Percentiles rank a stretch among this genome's conserved stretches.
These are phyloP conservation scores for Helogale parvula DNA, from an alignment of 2,113 vertebrate species.

Conservation along the genomic window DNA sequence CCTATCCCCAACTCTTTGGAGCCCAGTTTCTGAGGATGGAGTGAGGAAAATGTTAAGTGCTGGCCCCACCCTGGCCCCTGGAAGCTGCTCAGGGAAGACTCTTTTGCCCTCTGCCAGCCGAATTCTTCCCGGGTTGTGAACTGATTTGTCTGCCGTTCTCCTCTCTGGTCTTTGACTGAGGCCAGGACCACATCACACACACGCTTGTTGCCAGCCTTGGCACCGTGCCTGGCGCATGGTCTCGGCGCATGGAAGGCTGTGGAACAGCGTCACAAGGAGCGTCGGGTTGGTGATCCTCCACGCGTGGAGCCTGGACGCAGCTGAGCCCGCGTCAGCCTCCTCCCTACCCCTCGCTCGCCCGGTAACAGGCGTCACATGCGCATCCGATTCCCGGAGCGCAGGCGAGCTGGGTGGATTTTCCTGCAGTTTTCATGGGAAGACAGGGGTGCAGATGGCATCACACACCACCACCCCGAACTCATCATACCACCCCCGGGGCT, in stretches of 20 bases:
- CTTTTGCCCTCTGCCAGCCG: not conserved
- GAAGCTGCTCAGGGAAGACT: not conserved
- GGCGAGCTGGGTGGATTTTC: not conserved
- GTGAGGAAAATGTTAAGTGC: not conserved
- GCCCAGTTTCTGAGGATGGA: not conserved
- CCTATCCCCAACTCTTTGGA: not conserved
- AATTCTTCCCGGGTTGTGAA: not conserved
- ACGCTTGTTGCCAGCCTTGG: not conserved
- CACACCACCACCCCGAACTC: not conserved
- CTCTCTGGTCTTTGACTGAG: not conserved
- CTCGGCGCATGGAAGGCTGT: accelerated
- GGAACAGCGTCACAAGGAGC: not conserved
- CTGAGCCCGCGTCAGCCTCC: not conserved
- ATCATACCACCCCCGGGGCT: not conserved
- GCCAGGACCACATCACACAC: not conserved
- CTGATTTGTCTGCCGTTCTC: not conserved
- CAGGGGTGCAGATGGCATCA: too few relatives aligned
- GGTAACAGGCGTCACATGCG: accelerated
- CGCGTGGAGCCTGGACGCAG: not conserved
- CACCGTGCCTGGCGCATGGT: not conserved
- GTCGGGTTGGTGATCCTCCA: accelerated
- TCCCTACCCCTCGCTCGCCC: not conserved
- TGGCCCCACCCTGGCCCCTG: not conserved
- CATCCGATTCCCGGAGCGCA: not conserved
- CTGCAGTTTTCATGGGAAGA: not conserved